These are phyloP conservation scores for Callipepla californica DNA, from an alignment of 2,113 vertebrate genomes.

Conservation along the genomic window DNA sequence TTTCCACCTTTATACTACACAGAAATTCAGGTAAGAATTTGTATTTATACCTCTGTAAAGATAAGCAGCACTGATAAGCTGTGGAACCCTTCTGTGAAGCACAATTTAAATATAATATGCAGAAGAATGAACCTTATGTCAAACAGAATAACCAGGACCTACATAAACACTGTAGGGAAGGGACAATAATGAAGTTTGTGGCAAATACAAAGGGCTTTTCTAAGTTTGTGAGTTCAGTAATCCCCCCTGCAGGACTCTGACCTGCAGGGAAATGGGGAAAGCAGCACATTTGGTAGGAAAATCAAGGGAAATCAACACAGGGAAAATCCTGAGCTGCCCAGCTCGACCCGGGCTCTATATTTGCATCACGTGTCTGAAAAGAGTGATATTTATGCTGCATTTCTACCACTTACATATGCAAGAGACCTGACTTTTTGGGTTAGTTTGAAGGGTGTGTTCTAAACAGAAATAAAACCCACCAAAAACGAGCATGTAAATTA, in stretches of 20 bases:
- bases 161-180: background rate
- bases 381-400: background rate
- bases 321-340: background rate
- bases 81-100: background rate
- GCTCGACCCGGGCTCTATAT: background rate
- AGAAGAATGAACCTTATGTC: background rate
- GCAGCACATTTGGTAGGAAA: background rate
- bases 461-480: background rate
- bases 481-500: background rate
- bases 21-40: background rate
- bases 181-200: rapidly evolving
- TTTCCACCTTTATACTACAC: background rate
- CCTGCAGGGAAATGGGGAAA: background rate
- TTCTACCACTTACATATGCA: background rate
- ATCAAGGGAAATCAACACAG: background rate
- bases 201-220: background rate
- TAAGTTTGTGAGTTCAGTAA: background rate
- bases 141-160: background rate
- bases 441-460: background rate
- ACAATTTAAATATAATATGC: background rate
- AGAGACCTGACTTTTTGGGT: background rate
- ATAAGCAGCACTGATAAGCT: background rate
- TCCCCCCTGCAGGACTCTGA: background rate
- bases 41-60: background rate
- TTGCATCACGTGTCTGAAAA: background rate